phyloP scores from a whole-genome alignment of 2,797 vertebrate genomes.

The Pangasius djambal region DNA sequence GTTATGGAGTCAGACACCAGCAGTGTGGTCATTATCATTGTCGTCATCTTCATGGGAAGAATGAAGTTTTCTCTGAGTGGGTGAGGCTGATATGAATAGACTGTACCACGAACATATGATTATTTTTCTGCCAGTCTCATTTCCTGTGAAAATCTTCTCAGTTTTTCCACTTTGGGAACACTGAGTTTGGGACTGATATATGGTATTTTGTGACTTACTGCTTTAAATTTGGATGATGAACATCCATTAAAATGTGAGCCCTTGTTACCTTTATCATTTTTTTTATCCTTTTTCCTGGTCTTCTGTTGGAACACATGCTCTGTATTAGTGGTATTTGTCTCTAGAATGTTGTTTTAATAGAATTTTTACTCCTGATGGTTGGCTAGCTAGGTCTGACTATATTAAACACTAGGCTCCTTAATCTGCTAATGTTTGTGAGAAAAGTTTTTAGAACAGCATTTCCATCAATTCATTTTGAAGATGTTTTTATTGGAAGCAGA shows the following conservation, averaged over 20 bases:
- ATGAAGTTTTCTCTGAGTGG: conserved; percentile 6
- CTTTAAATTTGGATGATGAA: background rate
- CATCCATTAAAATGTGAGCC: background rate
- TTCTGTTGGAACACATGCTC: background rate
- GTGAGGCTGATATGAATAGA: conserved; percentile 10
- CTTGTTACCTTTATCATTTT: background rate
- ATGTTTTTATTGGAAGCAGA: no score
- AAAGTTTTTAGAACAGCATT: no score
- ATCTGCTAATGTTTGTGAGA: no score
- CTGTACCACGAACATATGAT: background rate
- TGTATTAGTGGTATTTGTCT: background rate
- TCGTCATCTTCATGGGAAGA: conserved; percentile 52
- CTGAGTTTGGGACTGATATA: background rate
- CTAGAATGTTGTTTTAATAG: background rate
- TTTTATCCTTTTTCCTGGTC: background rate
- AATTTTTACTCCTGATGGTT: background rate
- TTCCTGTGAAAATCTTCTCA: background rate
- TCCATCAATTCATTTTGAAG: no score
- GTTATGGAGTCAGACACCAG: conserved; percentile 46
- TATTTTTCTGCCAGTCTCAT: background rate
- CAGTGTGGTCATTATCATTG: conserved; percentile 46
- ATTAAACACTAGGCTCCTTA: no score
- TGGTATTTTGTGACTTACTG: background rate
- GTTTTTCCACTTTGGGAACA: background rate
- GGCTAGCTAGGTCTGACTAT: no score